Evolutionary conservation across 2,113 vertebrate species (phyloP), one percentile per base, ranked within the genome.

Genomic region (Polyodon spathula): DNA sequence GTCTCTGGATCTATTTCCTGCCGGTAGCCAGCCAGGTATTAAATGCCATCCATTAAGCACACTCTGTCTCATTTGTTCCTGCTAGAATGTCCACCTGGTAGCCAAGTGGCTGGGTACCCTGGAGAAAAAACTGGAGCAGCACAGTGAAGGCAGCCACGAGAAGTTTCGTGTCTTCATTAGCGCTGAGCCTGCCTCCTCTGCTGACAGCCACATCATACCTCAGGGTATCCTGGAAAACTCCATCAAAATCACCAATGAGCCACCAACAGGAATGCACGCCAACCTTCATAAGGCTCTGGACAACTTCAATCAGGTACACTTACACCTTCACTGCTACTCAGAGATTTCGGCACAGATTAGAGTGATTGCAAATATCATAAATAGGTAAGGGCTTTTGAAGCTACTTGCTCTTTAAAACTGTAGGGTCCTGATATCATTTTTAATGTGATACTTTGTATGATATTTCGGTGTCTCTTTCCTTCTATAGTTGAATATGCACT

Each of bases 251-350:
- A 99, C 92, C 75, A 97, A 81, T 0, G 95, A 99, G 54, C 85
- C 94, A 0, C 94, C 96, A 0, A 84, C 85, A 0, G 94, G 94
- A 57, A 93, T 98, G 86, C 89, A 87, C 0, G 94, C 94, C 54
- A 98, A 93, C 79, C 86, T 99, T 65, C 95, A 97, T 87, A 93
- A 91, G 70, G 92, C 96, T 39, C 82, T 99, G 37, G 93, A 97
- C 79, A 95, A 91, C 80, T 99, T 99, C 77, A 92, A 67, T 71
- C 95, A 98, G 94, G 96, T 98, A 73, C 54, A 67, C 8, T 8
- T 16, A 12, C 3, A 6, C 9, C 48, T 12, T 5, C 38, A 38
- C 12, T 6, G 48, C 17, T 38, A 38, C 44, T 37, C 27, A 27
- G 3, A 27, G 27, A 27, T 27, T 27, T 27, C 27, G 27, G 27